Evolutionary conservation across 2,888 invertebrate species (phyloP), one percentile per base, ranked within the genome.

Genomic region (Arctia plantaginis): DNA sequence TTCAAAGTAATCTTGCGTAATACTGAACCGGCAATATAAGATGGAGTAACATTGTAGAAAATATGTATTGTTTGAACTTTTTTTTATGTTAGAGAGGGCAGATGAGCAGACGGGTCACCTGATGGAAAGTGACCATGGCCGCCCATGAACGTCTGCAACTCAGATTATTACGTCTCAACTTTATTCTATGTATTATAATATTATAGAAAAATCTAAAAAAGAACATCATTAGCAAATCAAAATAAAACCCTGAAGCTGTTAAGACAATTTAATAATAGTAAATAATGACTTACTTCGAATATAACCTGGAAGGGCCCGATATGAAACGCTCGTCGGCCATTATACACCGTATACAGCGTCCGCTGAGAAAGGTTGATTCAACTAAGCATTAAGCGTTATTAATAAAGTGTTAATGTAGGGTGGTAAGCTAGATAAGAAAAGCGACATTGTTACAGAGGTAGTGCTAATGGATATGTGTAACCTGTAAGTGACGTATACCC

Each of bases 351-450:
- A 55, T 69, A 75, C 75, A 72, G 47, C 59, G 66, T 41, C 33
- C 69, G 72, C 75, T 75, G 72, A 66, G 72, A 75, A 74, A 75
- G 66, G 44, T 69, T 69, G 30, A 69, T 66, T 66, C 6, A 66
- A 66, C 72, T 72, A 75, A 69, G 72, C 75, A 66, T 72, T 64
- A 72, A 75, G 75, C 75, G 69, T 72, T 72, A 72, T 72, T 72
- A 59, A 67, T 72, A 65, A 66, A 69, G 41, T 72, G 65, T 69
- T 39, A 59, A 71, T 71, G 30, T 41, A 41, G 33, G 68, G 55
- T 70, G 69, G 62, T 33, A 64, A 73, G 62, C 39, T 44, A 55
- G n/a, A 62, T 39, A 76, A 66, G 23, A 30, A 65, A 76, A 74
- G 72, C 69, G 44, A 55, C 23, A 23, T 70, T 62, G 41, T 18